Evolutionary conservation across 2,797 vertebrate genomes (phyloP), one percentile per base, ranked within the genome.

Genomic region (Leptatherina wallacei): DNA sequence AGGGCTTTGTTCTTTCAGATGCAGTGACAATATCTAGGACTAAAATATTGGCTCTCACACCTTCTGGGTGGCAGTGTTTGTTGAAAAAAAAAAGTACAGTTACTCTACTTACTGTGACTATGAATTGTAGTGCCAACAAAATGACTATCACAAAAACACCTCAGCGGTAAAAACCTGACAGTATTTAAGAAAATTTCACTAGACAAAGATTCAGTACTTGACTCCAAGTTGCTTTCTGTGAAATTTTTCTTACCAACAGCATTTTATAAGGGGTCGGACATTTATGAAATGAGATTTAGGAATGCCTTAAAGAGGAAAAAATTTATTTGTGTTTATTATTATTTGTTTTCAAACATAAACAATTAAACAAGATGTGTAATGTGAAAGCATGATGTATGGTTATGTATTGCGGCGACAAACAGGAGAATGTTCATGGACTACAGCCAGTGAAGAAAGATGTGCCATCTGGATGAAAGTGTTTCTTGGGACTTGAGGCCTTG

Each of bases 1-100:
- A 24, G 62, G 66, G 61, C 42, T 87, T 87, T 84, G 66, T 86
- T 85, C 63, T 54, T 44, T 87, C 51, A 52, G 44, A 85, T 61
- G 69, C 76, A 66, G 42, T 65, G 80, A 84, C 62, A 84, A 77
- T 78, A 72, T 88, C 80, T 73, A 65, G 64, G 77, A 49, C 65
- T 73, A 65, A 77, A 83, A 77, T 36, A 49, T 66, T 80, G 74
- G 75, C 82, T 75, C 9, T 47, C 14, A 59, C 60, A 35, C 2
- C 2, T 22, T 52, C 60, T 57, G 75, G 57, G 60, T 56, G 29
- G 51, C 69, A 71, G 62, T 75, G 60, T 71, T 81, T 71, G 68
- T 60, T 73, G 33, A 40, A 40, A 40, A 40, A 38, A 61, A 61
- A 70, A 61, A 56, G 60, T 72, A 58, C 47, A 9, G 8, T 24